Evolutionary conservation across 2,888 invertebrate species (phyloP).

Genomic region (Gari tellinella): DNA sequence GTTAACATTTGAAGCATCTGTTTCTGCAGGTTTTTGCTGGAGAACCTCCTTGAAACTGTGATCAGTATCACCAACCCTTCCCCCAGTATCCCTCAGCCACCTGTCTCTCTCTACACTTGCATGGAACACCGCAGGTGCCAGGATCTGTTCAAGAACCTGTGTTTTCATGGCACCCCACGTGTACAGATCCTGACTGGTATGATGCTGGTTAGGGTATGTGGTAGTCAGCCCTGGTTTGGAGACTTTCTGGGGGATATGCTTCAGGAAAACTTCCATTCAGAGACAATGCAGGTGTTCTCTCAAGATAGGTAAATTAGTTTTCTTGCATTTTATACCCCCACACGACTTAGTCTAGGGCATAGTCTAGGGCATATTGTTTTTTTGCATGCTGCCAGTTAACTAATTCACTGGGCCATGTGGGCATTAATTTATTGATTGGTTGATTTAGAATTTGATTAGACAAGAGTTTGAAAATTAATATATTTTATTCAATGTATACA

Average conservation of each 20-base stretch:
- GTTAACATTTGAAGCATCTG: neutral
- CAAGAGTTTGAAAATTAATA: no score
- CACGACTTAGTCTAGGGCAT: no score
- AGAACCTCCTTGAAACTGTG: conserved; percentile 92
- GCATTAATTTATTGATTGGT: no score
- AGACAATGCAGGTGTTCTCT: conserved; percentile 92
- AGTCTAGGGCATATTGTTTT: no score
- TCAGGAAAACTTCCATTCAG: conserved; percentile 91
- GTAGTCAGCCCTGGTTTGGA: conserved; percentile 94
- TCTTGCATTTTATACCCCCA: no score
- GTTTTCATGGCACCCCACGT: conserved; percentile 91
- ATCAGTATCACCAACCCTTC: conserved; percentile 84
- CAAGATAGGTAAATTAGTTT: conserved; percentile 89
- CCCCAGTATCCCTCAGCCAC: conserved; percentile 84
- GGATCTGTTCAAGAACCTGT: conserved; percentile 89
- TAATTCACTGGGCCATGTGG: no score
- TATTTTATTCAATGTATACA: no score
- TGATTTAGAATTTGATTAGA: no score
- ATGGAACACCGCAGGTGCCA: conserved; percentile 84
- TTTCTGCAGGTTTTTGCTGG: conserved; percentile 88
- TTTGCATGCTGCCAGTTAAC: no score
- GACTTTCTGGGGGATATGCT: conserved; percentile 93
- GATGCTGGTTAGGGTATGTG: conserved; percentile 91
- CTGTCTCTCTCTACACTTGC: conserved; percentile 74
- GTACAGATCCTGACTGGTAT: conserved; percentile 87